A percentile compares a stretch with the other conserved stretches of the same genome.
These are phyloP conservation scores for Solenodon paradoxus DNA, from an alignment of 2,113 vertebrate species.

Conservation along the genomic window DNA sequence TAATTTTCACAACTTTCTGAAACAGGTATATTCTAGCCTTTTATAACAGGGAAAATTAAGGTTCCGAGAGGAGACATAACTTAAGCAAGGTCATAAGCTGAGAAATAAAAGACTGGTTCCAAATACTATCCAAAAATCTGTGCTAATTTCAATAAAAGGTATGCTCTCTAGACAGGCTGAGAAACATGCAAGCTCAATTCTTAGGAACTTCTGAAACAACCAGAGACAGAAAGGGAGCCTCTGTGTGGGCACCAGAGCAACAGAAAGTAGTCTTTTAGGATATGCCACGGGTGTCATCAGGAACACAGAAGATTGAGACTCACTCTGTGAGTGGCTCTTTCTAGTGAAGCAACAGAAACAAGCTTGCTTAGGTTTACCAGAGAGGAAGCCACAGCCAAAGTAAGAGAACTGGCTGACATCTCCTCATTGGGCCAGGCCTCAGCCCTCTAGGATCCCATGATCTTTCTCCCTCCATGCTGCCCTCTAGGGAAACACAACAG, in stretches of 20 bases:
- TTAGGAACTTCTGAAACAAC: not conserved
- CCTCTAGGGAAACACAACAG: not conserved
- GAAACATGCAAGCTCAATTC: no score
- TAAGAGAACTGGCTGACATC: no score
- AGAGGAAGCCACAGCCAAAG: not conserved
- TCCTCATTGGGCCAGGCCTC: not conserved
- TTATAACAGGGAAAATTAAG: not conserved
- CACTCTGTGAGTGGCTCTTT: not conserved
- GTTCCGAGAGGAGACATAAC: not conserved
- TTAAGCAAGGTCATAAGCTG: not conserved
- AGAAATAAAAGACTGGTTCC: not conserved
- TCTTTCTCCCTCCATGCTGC: no score
- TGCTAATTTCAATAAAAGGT: not conserved
- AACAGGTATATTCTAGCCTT: not conserved
- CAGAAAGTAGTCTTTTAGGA: not conserved
- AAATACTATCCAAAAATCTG: not conserved
- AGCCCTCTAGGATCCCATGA: not conserved
- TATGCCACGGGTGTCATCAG: not conserved
- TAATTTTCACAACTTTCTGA: not conserved
- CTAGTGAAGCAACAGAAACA: not conserved
- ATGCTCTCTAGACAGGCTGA: not conserved
- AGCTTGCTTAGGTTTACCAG: no score
- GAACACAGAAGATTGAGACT: not conserved
- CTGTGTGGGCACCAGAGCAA: not conserved
- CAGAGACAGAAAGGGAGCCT: not conserved